Conservation (phyloP, 1,140 invertebrate species). For the Vanessa atalanta region DNA sequence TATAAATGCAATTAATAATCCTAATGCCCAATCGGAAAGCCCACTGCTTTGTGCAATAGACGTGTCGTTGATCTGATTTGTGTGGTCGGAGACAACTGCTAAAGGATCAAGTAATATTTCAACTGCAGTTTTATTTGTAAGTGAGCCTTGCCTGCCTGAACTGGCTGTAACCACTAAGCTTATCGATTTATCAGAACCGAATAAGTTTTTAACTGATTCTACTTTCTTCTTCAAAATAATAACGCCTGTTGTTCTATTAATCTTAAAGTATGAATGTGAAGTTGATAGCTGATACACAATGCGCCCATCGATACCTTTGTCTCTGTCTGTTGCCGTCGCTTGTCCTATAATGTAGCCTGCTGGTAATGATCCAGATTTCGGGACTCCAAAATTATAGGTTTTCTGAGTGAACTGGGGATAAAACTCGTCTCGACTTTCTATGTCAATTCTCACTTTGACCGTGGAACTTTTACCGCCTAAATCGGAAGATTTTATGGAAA, state of each 20-base stretch:
- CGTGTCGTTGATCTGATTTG: constrained; percentile 65
- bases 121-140: constrained; percentile 92
- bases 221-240: constrained; percentile 91
- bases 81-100: constrained; percentile 79
- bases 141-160: constrained; percentile 91
- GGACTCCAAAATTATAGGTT: constrained; percentile 91
- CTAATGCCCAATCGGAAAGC: constrained; percentile 92
- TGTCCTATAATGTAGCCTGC: constrained; percentile 91
- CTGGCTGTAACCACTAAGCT: constrained; percentile 92
- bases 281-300: constrained; percentile 93
- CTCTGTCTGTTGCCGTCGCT: constrained; percentile 93
- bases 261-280: constrained; percentile 92
- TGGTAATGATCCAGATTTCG: constrained; percentile 83
- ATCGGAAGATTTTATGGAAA: constrained; percentile 92
- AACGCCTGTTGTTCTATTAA: constrained; percentile 94
- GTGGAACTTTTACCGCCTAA: constrained; percentile 88
- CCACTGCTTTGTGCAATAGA: constrained; percentile 83
- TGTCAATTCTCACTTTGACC: constrained; percentile 91
- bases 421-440: constrained; percentile 96
- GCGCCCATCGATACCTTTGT: constrained; percentile 94
- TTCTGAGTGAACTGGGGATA: constrained; percentile 94
- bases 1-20: constrained; percentile 90
- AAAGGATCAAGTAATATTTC: constrained; percentile 90
- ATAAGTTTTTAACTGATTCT: constrained; percentile 80
- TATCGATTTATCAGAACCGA: constrained; percentile 85